Percentiles rank a stretch among this genome's conserved stretches.
phyloP scores from a whole-genome alignment of 2,797 vertebrate species.

The Sibirionetta formosa region DNA sequence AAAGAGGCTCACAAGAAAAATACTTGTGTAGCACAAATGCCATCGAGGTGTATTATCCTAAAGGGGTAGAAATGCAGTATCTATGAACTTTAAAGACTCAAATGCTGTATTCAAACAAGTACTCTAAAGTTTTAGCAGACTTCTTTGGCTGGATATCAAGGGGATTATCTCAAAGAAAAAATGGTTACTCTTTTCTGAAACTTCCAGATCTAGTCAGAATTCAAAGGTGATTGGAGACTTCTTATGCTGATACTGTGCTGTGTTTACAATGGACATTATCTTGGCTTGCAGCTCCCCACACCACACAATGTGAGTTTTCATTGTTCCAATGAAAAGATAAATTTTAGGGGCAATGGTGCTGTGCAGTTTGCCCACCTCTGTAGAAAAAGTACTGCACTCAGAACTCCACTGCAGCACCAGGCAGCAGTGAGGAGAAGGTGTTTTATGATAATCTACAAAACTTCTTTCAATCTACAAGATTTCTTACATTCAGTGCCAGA shows the following conservation, averaged over 20 bases:
- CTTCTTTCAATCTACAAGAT: background rate
- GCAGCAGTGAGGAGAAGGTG: background rate
- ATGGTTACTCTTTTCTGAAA: background rate
- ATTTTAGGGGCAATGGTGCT: background rate
- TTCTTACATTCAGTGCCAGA: background rate
- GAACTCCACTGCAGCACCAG: fast-evolving
- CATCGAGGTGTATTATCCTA: background rate
- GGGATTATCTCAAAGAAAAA: conserved; percentile 19
- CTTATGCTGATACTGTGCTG: background rate
- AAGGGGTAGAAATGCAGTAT: background rate
- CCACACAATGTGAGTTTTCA: background rate
- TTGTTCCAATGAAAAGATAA: background rate
- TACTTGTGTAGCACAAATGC: background rate
- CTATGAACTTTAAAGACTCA: background rate
- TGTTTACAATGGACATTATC: background rate
- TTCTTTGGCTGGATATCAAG: conserved; percentile 17
- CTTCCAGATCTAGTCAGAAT: background rate
- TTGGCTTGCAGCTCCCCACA: background rate
- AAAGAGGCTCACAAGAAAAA: background rate
- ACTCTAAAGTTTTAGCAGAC: background rate
- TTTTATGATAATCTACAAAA: background rate
- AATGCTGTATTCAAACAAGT: background rate
- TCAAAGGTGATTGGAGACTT: background rate
- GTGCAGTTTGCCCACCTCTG: background rate
- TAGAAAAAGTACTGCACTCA: background rate